Base-by-base conservation (phyloP, 2,888 invertebrate genomes). In the Eurois occulta region DNA sequence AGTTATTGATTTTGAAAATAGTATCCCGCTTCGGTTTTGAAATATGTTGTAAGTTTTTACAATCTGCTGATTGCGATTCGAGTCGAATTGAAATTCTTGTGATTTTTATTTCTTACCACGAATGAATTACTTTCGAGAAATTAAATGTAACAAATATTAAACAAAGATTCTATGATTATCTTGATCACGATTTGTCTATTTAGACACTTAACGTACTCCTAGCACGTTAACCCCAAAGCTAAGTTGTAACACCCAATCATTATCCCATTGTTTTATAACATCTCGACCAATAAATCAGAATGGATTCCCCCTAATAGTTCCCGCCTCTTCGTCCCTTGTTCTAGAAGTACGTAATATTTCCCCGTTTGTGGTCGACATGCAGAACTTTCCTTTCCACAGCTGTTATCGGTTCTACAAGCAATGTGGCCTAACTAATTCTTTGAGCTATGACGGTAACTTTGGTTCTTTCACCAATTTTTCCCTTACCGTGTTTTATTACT, bases 1-100 rank as follows among this genome's bases (percentile, higher is more conserved):
- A 89, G 89, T 89, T 91, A 92, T 92, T 91, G 90, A 90, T 92
- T 91, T 90, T 80, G 85, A 90, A 88, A 89, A 91, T 84, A 87
- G 86, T 87, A 80, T 88, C 83, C 76, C 76, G 78, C 72, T 75
- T 74, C 74, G 77, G 70, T 80, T 80, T 86, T 76, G 70, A 77
- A 70, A 80, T 65, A 69, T 72, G 48, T 73, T 77, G 72, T 78
- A 78, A 71, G 78, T 70, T 78, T 85, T 77, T 18, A 74, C 75
- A 79, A 78, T 86, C 35, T 72, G 46, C 70, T 84, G 85, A 81
- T 84, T 81, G 72, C 55, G 41, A 35, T 68, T 58, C 43, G 43
- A 72, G n/a, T 67, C 38, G 43, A 43, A 75, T 77, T 74, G 41
- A 71, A 86, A 70, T 65, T 66, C 65, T 60, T 65, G 43, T 48